Base-by-base conservation (phyloP, 1,140 invertebrate genomes). In the Atopsyche davidsoni region DNA sequence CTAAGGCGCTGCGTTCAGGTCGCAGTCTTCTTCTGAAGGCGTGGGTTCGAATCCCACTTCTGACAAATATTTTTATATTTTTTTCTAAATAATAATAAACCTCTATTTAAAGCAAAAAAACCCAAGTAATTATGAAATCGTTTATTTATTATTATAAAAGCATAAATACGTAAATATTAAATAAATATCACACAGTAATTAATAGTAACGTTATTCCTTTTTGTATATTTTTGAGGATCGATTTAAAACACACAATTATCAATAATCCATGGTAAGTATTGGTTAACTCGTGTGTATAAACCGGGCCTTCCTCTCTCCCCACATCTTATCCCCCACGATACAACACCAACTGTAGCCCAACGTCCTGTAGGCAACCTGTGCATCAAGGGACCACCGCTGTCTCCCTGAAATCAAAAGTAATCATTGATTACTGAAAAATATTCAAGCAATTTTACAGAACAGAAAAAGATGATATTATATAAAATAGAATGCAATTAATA, bases 1-100 rank as follows among this genome's bases (percentile, higher is more conserved):
- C 85, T 85, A 89, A 89, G 86, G 86, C 86, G 86, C 85, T 89
- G 85, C 85, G 86, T 89, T 89, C 86, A 89, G 86, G 86, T 89
- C 85, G 86, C 85, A 89, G 86, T 89, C 85, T 83, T 81, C 82
- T 83, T 78, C 77, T 83, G 82, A 81, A 81, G 84, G 84, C 85
- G 84, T 86, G 85, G 84, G 85, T 87, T 87, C 85, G 82, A 87
- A 86, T 85, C 83, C 84, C 83, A 86, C 82, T 85, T 81, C 81
- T 84, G 83, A 84, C 83, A 84, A 67, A 41, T 31, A 46, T 67
- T 69, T 75, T 68, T 63, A n/a, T n/a, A n/a, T n/a, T n/a, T n/a
- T n/a, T n/a, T n/a, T n/a, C n/a, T n/a, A n/a, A n/a, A n/a, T n/a
- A n/a, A n/a, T n/a, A n/a, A n/a, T n/a, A n/a, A n/a, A n/a, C n/a